phyloP scores from a whole-genome alignment of 2,797 vertebrate species.

The Neomorphus geoffroyi region DNA sequence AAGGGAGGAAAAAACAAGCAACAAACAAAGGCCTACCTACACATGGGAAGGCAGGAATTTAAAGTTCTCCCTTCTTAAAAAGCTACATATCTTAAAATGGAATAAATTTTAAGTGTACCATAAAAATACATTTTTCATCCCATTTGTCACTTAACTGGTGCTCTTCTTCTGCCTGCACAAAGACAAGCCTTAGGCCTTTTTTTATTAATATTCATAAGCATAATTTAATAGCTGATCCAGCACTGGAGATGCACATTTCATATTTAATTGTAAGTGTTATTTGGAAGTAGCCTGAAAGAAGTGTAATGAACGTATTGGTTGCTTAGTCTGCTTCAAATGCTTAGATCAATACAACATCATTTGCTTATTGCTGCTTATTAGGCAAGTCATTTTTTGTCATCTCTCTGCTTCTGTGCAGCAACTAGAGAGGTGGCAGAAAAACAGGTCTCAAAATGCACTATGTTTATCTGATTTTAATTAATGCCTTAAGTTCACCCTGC shows the following conservation, averaged over 20 bases:
- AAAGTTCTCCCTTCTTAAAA: not conserved
- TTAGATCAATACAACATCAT: conserved; percentile 54
- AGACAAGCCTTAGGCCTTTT: not conserved
- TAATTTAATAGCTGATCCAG: not conserved
- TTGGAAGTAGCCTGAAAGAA: conserved; percentile 51
- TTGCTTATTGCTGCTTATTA: not conserved
- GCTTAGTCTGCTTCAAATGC: not conserved
- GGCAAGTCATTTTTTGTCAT: not conserved
- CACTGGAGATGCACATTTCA: not conserved
- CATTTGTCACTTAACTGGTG: not conserved
- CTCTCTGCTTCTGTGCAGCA: not conserved
- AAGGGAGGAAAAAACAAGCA: not conserved
- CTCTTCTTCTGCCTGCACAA: not conserved
- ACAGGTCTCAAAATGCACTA: not conserved
- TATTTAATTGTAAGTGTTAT: not conserved
- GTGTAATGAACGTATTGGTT: conserved; percentile 3
- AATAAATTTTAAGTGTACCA: not conserved
- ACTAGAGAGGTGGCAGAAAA: not conserved
- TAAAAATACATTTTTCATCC: not conserved
- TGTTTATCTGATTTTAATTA: not conserved
- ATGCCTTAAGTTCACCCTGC: not conserved
- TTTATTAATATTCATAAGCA: not conserved
- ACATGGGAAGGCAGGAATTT: not conserved
- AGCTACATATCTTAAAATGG: not conserved
- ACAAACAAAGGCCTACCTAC: not conserved